Base-by-base conservation (phyloP, 2,888 invertebrate species). In the Lasius fuliginosus region DNA sequence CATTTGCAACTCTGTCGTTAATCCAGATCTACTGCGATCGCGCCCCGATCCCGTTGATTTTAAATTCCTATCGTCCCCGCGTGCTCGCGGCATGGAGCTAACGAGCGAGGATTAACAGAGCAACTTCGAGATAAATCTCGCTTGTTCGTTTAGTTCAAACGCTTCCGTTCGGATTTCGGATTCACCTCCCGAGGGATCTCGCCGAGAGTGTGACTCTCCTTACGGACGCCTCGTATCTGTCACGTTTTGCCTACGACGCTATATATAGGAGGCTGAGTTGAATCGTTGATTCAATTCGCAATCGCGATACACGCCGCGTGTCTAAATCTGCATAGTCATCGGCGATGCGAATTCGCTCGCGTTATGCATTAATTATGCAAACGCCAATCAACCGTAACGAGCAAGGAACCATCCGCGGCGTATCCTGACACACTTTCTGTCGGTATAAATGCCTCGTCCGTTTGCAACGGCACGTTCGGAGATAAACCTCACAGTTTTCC, bases 221-320 rank as follows among this genome's bases (percentile, higher is more conserved):
- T 53, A n/a, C 46, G 46, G 60, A 60, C 46, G 60, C 60, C 60
- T 68, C 68, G 68, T 68, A 82, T 60, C 82, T 33, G 83, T 83
- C 83, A 82, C 82, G 30, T 83, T 75, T 83, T 68, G 69, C 30
- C 53, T 12, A 5, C 46, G 46, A 18, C 53, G 18, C 27, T 49
- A 33, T 81, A 53, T 68, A 53, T 56, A 67, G 56, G 15, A 46
- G 30, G 30, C 36, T 11, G 27, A 73, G n/a, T 74, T 11, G 27
- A 73, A 15, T 74, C 65, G 73, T 73, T 83, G 84, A 83, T 84
- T 73, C 83, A 74, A 84, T 84, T 83, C 82, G 36, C 79, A 46
- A 79, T 73, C 46, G 81, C 68, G 49, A 68, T 69, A 83, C 68
- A 69, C 62, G 84, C 46, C 82, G 53, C 73, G 49, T 68, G 73